Conservation (phyloP, 2,797 vertebrate genomes). For the Apogon hyalosoma region DNA sequence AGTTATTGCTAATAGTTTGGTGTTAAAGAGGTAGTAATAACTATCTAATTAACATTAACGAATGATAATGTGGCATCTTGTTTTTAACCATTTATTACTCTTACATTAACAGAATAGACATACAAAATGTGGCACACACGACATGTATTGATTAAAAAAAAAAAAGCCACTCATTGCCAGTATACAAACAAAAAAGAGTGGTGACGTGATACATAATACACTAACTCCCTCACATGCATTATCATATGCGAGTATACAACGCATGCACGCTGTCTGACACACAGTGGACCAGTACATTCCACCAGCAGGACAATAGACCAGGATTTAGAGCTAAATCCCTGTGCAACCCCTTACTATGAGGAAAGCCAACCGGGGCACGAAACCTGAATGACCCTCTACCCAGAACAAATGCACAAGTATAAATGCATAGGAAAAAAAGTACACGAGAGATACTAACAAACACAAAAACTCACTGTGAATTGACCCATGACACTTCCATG, state of each 20-base stretch:
- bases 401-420: slow-evolving; percentile 47
- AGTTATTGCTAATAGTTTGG: too few species aligned
- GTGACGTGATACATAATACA: slow-evolving; percentile 42
- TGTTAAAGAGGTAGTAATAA: too few species aligned
- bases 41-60: too few species aligned
- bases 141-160: slow-evolving; percentile 13
- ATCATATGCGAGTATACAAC: slow-evolving; percentile 61
- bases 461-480: slow-evolving; percentile 51
- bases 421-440: slow-evolving; percentile 53
- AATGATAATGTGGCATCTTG: too few species aligned
- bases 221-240: slow-evolving; percentile 34
- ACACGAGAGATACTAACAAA: slow-evolving; percentile 39
- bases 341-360: slow-evolving; percentile 72
- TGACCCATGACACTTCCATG: slow-evolving; percentile 58
- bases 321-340: slow-evolving; percentile 82
- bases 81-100: too few species aligned
- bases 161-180: slow-evolving; percentile 16
- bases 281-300: slow-evolving; percentile 78
- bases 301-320: slow-evolving; percentile 74
- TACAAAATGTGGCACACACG: too few species aligned
- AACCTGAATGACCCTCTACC: slow-evolving; percentile 76
- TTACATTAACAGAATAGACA: too few species aligned
- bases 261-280: slow-evolving; percentile 38
- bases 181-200: slow-evolving; percentile 24
- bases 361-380: slow-evolving; percentile 69